Evolutionary conservation across 2,113 vertebrate genomes (phyloP).

Genomic region (Rhinoderma darwinii): DNA sequence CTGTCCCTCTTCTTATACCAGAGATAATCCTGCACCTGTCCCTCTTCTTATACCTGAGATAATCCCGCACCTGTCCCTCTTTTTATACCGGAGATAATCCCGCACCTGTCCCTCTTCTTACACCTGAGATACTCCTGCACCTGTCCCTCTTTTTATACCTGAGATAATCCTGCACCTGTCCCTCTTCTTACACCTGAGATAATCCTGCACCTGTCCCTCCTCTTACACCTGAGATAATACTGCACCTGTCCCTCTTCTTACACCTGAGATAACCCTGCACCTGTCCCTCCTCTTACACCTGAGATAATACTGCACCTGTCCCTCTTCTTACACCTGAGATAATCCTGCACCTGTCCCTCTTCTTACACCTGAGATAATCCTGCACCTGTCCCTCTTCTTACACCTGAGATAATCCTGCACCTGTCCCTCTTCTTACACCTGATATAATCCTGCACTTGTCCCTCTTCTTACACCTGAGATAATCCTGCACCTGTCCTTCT

Average conservation of each 20-base stretch:
- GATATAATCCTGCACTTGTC: background rate
- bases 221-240: background rate
- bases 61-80: background rate
- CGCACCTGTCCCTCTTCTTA: background rate
- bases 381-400: background rate
- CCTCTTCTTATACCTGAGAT: background rate
- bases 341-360: background rate
- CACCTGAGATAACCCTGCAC: background rate
- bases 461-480: background rate
- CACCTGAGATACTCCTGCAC: background rate
- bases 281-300: background rate
- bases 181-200: background rate
- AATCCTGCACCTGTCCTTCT: background rate
- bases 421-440: background rate
- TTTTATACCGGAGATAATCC: background rate
- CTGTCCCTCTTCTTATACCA: background rate
- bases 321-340: background rate
- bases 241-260: background rate
- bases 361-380: background rate
- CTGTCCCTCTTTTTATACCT: background rate
- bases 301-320: background rate
- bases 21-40: background rate
- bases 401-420: background rate
- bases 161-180: background rate
- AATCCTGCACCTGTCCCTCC: background rate